Conservation (phyloP, 2,113 vertebrate species). For the Tor tambroides region DNA sequence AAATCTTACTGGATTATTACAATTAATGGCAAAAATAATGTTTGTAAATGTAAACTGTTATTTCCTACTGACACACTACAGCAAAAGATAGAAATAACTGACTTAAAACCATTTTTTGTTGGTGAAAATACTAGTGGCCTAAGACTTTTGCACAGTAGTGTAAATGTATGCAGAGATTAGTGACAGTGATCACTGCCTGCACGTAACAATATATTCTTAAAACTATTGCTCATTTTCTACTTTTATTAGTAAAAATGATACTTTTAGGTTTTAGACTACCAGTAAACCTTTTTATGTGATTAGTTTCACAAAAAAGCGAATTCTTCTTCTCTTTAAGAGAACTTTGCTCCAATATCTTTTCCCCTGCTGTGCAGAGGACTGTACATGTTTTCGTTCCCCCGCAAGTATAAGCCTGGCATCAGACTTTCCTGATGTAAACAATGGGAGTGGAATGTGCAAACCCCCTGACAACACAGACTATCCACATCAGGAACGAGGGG, state of each 20-base stretch:
- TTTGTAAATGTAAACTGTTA: no score
- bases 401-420: constrained; percentile 52
- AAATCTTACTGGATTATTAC: no score
- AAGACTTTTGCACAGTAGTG: no score
- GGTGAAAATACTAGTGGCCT: no score
- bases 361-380: constrained; percentile 3
- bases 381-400: constrained; percentile 31
- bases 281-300: no score
- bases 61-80: no score
- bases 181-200: neutral
- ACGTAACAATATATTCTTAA: neutral
- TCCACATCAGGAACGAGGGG: constrained; percentile 8
- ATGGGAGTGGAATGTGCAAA: constrained; percentile 63
- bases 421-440: constrained; percentile 62
- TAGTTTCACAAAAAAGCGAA: neutral
- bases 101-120: no score
- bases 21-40: no score
- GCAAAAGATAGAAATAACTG: no score
- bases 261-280: no score
- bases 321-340: constrained; percentile 2
- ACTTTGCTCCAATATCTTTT: constrained; percentile 23
- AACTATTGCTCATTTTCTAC: no score
- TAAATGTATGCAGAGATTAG: neutral
- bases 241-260: no score
- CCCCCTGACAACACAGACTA: constrained; percentile 54